Evolutionary conservation across 2,888 invertebrate genomes (phyloP), one percentile per base, ranked within the genome.

Genomic region (Homarus gammarus): DNA sequence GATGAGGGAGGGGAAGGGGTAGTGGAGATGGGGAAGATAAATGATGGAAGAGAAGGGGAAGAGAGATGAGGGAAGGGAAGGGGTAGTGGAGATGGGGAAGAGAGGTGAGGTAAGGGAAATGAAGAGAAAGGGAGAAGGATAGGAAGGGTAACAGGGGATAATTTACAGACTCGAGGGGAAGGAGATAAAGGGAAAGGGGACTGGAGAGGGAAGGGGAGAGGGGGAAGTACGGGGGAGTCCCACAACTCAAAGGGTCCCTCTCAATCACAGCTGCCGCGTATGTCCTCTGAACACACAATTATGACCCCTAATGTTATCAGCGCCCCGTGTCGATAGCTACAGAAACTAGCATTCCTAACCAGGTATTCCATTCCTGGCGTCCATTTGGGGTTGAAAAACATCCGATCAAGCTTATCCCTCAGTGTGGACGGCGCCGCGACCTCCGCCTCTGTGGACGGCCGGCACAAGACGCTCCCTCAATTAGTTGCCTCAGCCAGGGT

Each of bases 301-400:
- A 36, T 72, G 72, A 12, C 36, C 72, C 72, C 22, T 36, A 72
- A 72, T 72, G n/a, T 31, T 36, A 72, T 72, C 72, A 36, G 56
- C 56, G 56, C 18, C 56, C 44, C 27, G 68, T 68, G 82, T 40
- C 40, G 82, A 82, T 68, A 64, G 22, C 82, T 12, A 36, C 36
- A 56, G 44, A 51, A 83, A 44, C 70, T 38, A 49, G 49, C 82
- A 70, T 83, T 83, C 82, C 82, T 83, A 49, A 49, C 70, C 82
- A 49, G 49, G 70, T 83, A 83, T 83, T 83, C 49, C 82, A 68
- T 70, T 70, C 82, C 36, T 83, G 51, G 61, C 61, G 36, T 49
- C 61, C 79, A 56, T 61, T 79, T 36, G 72, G 33, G 33, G n/a
- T 18, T 49, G 64, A 33, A 33, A 82, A 82, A 68, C 44, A 36